Percentiles rank a stretch among this genome's conserved stretches.
These are phyloP conservation scores for Parotia lawesii DNA, from an alignment of 2,113 vertebrate species.

Conservation along the genomic window DNA sequence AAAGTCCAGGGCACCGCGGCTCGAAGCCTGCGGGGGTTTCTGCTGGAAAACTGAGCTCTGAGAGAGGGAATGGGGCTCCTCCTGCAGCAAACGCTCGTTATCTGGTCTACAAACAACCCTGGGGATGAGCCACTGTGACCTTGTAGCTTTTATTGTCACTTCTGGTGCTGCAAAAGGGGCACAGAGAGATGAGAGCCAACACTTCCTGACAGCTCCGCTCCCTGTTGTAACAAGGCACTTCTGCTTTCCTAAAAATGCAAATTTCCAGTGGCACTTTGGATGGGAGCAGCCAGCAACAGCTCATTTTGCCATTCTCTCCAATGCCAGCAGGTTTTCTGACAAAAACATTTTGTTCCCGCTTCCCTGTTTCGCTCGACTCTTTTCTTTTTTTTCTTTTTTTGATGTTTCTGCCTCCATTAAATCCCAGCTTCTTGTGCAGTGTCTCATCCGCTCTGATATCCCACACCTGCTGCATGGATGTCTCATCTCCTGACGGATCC, in stretches of 20 bases:
- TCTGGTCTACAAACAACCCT: neutral
- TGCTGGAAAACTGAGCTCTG: neutral
- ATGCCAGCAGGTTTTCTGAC: neutral
- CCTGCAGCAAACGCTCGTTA: fast-evolving
- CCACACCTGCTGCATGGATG: neutral
- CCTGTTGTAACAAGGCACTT: neutral
- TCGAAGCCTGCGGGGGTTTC: fast-evolving
- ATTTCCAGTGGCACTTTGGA: neutral
- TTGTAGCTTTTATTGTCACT: neutral
- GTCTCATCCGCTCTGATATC: neutral
- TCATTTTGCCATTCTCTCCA: neutral
- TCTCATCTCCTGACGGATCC: neutral
- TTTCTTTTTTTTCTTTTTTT: neutral
- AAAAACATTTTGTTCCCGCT: neutral
- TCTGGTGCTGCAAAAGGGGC: neutral
- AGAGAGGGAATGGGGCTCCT: neutral
- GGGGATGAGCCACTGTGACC: neutral
- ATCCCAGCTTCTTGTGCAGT: neutral
- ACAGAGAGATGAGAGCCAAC: neutral
- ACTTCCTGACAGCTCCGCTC: neutral
- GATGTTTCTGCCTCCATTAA: neutral
- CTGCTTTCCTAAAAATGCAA: neutral
- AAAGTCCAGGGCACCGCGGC: fast-evolving
- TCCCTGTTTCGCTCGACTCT: neutral
- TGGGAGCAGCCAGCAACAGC: neutral